These are phyloP conservation scores for Rhynchopsitta pachyrhyncha DNA, from an alignment of 2,113 vertebrate genomes.

Conservation along the genomic window DNA sequence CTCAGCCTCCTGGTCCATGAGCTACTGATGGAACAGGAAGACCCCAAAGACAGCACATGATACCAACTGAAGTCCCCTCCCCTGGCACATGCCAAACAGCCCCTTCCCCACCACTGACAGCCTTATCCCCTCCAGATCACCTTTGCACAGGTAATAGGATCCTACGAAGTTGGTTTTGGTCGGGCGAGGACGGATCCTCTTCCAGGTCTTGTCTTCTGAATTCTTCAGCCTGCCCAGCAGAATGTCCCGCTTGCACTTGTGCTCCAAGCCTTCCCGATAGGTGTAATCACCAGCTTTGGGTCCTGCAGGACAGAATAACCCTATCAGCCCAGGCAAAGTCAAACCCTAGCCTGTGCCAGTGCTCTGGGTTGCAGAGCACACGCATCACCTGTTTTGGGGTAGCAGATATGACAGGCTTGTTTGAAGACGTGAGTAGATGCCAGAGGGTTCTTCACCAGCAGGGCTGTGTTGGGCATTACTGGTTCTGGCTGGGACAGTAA, in stretches of 20 bases:
- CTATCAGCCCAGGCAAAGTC: background rate
- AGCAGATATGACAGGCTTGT: constrained; percentile 90
- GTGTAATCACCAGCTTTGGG: constrained; percentile 81
- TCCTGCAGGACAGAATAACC: constrained; percentile 68
- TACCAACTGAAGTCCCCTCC: background rate
- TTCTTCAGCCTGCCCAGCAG: constrained; percentile 83
- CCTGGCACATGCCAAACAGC: background rate
- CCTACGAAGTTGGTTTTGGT: constrained; percentile 82
- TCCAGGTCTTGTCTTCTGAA: constrained; percentile 86
- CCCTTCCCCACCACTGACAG: background rate
- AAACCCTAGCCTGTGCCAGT: background rate
- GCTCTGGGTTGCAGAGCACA: background rate
- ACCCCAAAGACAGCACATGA: background rate
- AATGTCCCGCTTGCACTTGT: constrained; percentile 85
- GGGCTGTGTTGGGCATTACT: constrained; percentile 79
- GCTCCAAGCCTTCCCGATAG: constrained; percentile 85
- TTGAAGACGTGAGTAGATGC: constrained; percentile 88
- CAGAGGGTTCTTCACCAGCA: constrained; percentile 91
- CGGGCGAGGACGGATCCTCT: constrained; percentile 87
- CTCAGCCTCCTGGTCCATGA: background rate
- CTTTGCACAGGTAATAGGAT: constrained; percentile 90
- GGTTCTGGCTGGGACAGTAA: constrained; percentile 61
- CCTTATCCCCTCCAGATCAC: constrained; percentile 64
- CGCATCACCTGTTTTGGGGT: constrained; percentile 87
- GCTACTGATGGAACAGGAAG: background rate